phyloP scores from a whole-genome alignment of 2,888 invertebrate genomes.

The Epiblema foenella region DNA sequence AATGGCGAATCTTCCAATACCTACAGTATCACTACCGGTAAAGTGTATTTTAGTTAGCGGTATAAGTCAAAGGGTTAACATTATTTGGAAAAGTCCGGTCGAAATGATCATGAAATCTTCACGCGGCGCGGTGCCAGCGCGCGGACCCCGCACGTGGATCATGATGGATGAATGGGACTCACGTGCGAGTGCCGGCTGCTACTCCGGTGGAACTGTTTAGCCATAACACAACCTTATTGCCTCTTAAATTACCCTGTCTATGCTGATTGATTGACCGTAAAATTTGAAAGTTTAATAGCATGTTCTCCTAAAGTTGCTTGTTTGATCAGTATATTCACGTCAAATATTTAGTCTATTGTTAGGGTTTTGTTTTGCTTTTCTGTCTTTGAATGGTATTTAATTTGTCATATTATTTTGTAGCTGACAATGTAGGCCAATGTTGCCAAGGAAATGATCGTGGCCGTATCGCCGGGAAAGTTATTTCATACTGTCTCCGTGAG shows the following conservation, averaged over 20 bases:
- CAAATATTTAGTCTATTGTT: constrained; percentile 32
- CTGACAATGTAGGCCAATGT: constrained; percentile 56
- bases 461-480: constrained; percentile 60
- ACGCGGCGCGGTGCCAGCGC: constrained; percentile 78
- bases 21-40: background rate
- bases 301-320: constrained; percentile 29
- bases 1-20: background rate
- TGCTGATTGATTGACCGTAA: constrained; percentile 54
- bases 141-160: constrained; percentile 68
- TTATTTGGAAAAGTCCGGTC: constrained; percentile 27
- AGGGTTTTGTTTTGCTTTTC: constrained; percentile 17
- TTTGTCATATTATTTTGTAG: constrained; percentile 65
- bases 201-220: constrained; percentile 44
- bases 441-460: constrained; percentile 59
- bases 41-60: background rate
- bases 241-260: constrained; percentile 50
- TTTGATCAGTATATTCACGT: constrained; percentile 26
- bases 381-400: constrained; percentile 59
- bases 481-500: constrained; percentile 69
- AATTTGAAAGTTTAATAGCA: constrained; percentile 51
- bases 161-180: constrained; percentile 79
- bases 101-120: constrained; percentile 59
- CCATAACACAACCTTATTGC: constrained; percentile 47
- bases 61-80: constrained; percentile 11
- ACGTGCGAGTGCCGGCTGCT: constrained; percentile 58